These are phyloP conservation scores for Lates japonicus DNA, from an alignment of 2,797 vertebrate species.

Conservation along the genomic window DNA sequence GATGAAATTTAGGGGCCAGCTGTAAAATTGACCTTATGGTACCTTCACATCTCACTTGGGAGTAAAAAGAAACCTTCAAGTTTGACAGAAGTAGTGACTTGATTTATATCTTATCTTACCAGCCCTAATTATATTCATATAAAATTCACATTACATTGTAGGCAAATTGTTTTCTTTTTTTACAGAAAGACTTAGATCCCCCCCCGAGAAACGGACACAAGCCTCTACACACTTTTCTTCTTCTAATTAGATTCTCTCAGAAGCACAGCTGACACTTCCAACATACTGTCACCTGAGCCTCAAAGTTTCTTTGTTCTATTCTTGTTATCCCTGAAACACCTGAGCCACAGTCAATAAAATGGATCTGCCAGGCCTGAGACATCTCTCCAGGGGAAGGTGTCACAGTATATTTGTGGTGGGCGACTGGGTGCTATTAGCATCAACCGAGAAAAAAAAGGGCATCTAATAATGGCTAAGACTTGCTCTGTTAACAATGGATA, in stretches of 20 bases:
- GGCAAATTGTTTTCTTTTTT: too few relatives aligned
- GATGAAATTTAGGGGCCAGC: too few relatives aligned
- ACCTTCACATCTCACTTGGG: too few relatives aligned
- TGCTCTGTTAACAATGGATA: neutral
- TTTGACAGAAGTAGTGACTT: too few relatives aligned
- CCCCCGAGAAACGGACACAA: neutral
- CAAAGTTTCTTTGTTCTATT: slow-evolving; percentile 48
- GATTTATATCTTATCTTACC: too few relatives aligned
- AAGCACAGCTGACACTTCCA: slow-evolving; percentile 12
- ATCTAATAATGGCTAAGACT: neutral
- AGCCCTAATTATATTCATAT: too few relatives aligned
- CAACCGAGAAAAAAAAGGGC: neutral
- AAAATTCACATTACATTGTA: too few relatives aligned
- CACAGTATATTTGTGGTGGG: slow-evolving; percentile 26
- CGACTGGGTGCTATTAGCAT: neutral
- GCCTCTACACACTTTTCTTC: slow-evolving; percentile 4
- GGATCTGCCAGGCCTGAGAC: slow-evolving; percentile 2
- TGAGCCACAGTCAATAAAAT: slow-evolving; percentile 43
- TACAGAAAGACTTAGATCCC: too few relatives aligned
- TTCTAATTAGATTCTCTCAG: slow-evolving; percentile 31
- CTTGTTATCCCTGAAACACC: slow-evolving; percentile 25
- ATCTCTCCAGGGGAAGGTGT: slow-evolving; percentile 26
- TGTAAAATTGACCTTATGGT: too few relatives aligned
- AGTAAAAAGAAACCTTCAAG: too few relatives aligned
- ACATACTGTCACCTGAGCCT: slow-evolving; percentile 16